Conservation (phyloP, 2,113 vertebrate species). For the Rhabdomys dilectus region DNA sequence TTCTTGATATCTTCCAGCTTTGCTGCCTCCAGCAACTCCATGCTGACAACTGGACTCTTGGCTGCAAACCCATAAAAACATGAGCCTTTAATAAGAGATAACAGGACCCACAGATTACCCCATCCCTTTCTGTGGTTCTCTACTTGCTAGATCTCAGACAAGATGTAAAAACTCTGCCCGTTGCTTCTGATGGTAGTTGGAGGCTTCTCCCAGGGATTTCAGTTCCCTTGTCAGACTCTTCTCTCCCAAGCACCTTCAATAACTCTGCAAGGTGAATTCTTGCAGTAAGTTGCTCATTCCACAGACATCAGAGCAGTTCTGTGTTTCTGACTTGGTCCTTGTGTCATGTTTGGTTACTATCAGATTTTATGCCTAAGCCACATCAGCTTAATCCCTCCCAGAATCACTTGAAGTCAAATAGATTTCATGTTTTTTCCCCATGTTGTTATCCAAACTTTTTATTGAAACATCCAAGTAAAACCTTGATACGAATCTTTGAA, state of each 20-base stretch:
- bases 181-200: neutral
- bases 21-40: neutral
- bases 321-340: constrained; percentile 9
- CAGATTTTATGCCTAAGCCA: neutral
- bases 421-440: constrained; percentile 3
- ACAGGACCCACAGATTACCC: neutral
- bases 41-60: neutral
- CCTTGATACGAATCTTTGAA: neutral
- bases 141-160: neutral
- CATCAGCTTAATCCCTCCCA: constrained; percentile 4
- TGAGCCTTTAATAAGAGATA: neutral
- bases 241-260: neutral
- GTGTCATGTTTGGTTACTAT: neutral
- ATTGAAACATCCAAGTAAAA: constrained; percentile 48
- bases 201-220: neutral
- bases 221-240: neutral
- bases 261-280: neutral
- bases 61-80: neutral
- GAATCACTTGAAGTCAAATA: constrained; percentile 29
- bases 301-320: neutral
- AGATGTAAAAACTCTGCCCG: neutral
- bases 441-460: neutral
- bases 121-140: neutral
- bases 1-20: neutral
- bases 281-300: neutral